Base-by-base conservation (phyloP, 2,797 vertebrate genomes). In the Graptemys geographica region DNA sequence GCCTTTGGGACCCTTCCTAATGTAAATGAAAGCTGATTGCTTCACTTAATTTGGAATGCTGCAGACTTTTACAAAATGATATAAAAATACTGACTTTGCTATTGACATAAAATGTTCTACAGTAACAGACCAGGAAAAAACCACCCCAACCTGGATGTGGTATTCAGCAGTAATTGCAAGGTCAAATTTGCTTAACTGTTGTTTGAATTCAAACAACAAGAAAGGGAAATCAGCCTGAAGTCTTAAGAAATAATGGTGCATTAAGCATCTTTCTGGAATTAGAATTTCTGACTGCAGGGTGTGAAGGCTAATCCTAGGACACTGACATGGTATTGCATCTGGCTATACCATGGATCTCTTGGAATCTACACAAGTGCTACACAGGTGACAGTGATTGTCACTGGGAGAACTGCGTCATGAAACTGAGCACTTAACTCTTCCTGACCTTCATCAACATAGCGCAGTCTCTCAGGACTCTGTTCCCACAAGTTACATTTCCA, bases 401-500 rank as follows among this genome's bases (percentile, higher is more conserved):
- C 78, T 62, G 56, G 37, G 84, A 41, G 83, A 83, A 76, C 83
- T 9, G 41, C 41, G 81, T 87, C 27, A 2, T 56, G 52, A 87
- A 88, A 83, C 6, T 21, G 76, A 57, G 56, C 82, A 13, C 57
- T 88, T 33, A n/a, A 79, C 79, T 47, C 56, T 79, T 2, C 31
- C 25, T 33, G 80, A n/a, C 55, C 47, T 55, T 37, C 82, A 6
- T 25, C 11, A 2, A 6, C 33, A 25, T 25, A 1, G 33, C 8
- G 27, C 15, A 21, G n/a, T n/a, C 69, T 87, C 76, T 25, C 37
- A n/a, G 81, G 84, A n/a, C 41, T 79, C 84, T 56, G 52, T 74
- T 59, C 51, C 56, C 69, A 2, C 5, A 23, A 59, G 5, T 0
- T 6, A 0, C 19, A 8, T 5, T 11, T 8, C 33, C 44, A 2